Percentiles rank a stretch among this genome's conserved stretches.
Conservation (phyloP, 2,113 vertebrate species). For the Loxodonta africana region DNA sequence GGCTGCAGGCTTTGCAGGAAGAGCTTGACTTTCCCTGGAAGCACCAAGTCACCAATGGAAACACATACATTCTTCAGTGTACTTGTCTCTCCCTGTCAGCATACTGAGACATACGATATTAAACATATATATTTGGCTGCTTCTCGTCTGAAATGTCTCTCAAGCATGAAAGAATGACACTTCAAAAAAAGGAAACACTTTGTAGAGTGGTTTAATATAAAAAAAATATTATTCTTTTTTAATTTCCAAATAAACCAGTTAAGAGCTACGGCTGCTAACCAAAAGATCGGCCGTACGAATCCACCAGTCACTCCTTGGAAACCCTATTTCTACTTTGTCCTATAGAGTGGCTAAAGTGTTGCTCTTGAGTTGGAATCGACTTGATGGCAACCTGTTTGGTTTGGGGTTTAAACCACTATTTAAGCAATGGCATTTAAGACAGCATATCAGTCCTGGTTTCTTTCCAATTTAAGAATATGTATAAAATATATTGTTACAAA, state of each 20-base stretch:
- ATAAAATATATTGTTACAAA: background rate
- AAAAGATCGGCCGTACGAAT: too few relatives aligned
- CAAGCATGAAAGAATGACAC: background rate
- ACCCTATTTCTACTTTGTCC: too few relatives aligned
- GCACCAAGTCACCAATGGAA: rapidly evolving
- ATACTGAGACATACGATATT: background rate
- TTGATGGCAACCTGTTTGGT: too few relatives aligned
- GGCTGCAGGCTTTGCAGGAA: background rate
- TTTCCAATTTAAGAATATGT: background rate
- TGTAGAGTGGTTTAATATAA: background rate
- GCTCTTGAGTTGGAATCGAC: too few relatives aligned
- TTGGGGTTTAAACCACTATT: too few relatives aligned
- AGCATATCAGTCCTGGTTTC: rapidly evolving
- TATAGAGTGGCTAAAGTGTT: too few relatives aligned
- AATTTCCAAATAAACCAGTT: constrained; percentile 21
- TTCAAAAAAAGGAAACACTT: background rate
- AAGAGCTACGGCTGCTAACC: too few relatives aligned
- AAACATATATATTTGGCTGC: background rate
- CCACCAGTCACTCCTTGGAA: too few relatives aligned
- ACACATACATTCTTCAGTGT: rapidly evolving
- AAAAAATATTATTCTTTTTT: background rate
- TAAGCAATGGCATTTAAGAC: background rate
- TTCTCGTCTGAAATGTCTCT: background rate
- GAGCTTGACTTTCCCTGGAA: background rate
- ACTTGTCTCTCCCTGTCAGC: background rate